Evolutionary conservation across 2,888 invertebrate species (phyloP).

Genomic region (Drosophila tripunctata): DNA sequence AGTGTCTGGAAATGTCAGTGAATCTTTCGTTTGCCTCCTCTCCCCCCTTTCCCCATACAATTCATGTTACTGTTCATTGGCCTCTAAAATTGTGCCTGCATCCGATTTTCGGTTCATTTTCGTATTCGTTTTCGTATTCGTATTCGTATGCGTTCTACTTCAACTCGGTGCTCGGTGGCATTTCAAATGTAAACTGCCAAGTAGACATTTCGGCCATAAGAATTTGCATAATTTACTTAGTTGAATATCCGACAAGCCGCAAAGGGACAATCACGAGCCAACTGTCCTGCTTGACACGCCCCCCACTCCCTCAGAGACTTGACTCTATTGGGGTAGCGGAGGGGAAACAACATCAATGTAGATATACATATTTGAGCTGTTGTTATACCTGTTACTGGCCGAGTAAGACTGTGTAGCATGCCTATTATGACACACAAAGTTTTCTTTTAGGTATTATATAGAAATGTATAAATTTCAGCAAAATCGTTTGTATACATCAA

Average conservation of each 20-base stretch:
- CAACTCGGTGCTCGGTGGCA: constrained; percentile 35
- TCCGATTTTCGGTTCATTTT: constrained; percentile 43
- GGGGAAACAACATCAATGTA: constrained; percentile 39
- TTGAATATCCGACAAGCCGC: constrained; percentile 61
- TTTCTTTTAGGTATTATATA: no score
- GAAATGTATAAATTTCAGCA: no score
- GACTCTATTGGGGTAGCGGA: neutral
- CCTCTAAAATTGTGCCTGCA: constrained; percentile 19
- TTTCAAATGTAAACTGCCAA: constrained; percentile 70
- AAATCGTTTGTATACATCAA: no score
- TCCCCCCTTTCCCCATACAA: neutral
- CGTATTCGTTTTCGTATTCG: constrained; percentile 34
- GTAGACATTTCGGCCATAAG: constrained; percentile 64
- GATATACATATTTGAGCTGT: constrained; percentile 33
- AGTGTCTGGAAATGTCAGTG: constrained; percentile 20
- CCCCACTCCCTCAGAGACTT: neutral
- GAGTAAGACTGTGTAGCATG: no score
- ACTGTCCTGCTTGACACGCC: neutral
- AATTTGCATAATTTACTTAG: constrained; percentile 76
- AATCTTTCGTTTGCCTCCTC: neutral
- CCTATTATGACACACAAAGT: no score
- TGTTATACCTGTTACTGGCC: neutral
- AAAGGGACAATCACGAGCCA: constrained; percentile 51
- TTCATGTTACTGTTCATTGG: constrained; percentile 6
- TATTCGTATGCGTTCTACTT: constrained; percentile 32